Percentiles rank a stretch among this genome's conserved stretches.
These are phyloP conservation scores for Plumapathes pennacea DNA, from an alignment of 92 coral and sea anemone species.

Conservation along the genomic window DNA sequence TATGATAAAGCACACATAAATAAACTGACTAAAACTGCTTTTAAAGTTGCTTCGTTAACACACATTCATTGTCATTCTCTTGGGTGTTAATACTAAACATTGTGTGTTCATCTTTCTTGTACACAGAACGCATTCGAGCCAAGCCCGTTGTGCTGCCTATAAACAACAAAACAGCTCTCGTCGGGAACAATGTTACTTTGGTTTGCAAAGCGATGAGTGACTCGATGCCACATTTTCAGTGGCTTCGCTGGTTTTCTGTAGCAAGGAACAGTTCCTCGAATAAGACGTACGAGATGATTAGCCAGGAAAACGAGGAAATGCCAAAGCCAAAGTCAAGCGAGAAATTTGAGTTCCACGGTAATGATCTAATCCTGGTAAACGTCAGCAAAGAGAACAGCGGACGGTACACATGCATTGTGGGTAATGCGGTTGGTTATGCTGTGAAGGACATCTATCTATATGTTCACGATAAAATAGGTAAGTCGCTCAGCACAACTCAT, in stretches of 20 bases:
- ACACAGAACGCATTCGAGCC: slow-evolving; percentile 83
- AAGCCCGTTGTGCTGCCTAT: slow-evolving; percentile 66
- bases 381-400: slow-evolving; percentile 68
- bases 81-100: no score
- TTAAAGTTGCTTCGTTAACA: no score
- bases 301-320: slow-evolving; percentile 32
- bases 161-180: slow-evolving; percentile 59
- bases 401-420: slow-evolving; percentile 87
- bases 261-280: slow-evolving; percentile 37
- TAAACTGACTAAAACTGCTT: no score
- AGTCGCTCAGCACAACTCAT: no score
- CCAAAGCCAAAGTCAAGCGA: slow-evolving; percentile 1
- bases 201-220: slow-evolving; percentile 80
- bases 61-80: no score
- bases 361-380: slow-evolving; percentile 65
- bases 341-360: slow-evolving; percentile 76
- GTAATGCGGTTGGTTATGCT: slow-evolving; percentile 84
- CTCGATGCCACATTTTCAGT: slow-evolving; percentile 95
- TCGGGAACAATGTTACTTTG: slow-evolving; percentile 76
- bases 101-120: no score
- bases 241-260: slow-evolving; percentile 60
- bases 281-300: slow-evolving; percentile 57
- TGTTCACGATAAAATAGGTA: no score
- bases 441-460: slow-evolving; percentile 38
- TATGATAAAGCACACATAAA: no score